Evolutionary conservation across 2,113 vertebrate species (phyloP), one percentile per base, ranked within the genome.

Genomic region (Myotis davidii): DNA sequence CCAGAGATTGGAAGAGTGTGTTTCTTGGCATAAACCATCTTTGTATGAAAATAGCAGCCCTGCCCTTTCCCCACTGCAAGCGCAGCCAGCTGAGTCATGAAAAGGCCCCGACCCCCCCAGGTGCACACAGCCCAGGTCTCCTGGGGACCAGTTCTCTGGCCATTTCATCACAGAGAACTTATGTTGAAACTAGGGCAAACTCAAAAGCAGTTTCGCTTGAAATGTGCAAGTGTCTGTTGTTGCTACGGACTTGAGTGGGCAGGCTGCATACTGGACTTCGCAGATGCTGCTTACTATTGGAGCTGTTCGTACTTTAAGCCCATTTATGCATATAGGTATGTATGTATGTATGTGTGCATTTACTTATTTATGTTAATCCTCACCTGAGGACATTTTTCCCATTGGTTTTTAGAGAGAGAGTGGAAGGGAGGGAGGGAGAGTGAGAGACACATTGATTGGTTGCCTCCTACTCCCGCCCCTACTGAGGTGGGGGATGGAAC

Each of bases 241-340:
- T 88, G 86, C 86, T 74, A 79, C 50, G 56, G 37, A 50, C 45
- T 59, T 76, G 45, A 91, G 32, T 94, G 37, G 32, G 70, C 39
- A 92, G 52, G 56, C 59, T n/a, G 25, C 48, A 69, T 37, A 54
- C 42, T 93, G 65, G 48, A 69, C 84, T 84, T 85, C 73, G 12
- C n/a, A 91, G 84, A 87, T 85, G 59, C 81, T 90, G 59, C 27
- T 86, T 39, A 54, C 14, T 16, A 7, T 27, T 65, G 64, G 74
- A 93, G 89, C 59, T 94, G 89, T 94, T 96, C 37, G 45, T 92
- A 91, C 67, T 85, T 83, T 56, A 76, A 61, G 12, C 13, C n/a
- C 48, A 67, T 94, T 85, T 78, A 77, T 56, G 20, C 3, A 56
- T 21, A 2, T 20, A 56, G 18, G 45, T 45, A 45, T 45, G 45